Base-by-base conservation (phyloP, 2,797 vertebrate species). In the Urophycis tenuis region DNA sequence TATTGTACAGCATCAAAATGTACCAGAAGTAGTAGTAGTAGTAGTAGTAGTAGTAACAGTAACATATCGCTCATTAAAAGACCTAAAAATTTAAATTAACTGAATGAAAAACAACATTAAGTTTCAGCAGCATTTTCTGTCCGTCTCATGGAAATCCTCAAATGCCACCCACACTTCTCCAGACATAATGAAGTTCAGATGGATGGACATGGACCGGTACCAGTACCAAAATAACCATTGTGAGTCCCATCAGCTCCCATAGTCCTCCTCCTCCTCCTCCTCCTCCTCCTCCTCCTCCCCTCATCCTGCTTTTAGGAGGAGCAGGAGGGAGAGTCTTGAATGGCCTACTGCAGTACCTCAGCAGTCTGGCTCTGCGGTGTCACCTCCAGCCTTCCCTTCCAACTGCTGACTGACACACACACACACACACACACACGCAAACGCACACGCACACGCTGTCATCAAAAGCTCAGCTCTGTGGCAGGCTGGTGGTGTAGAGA, bases 401-500 rank as follows among this genome's bases (percentile, higher is more conserved):
- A n/a, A n/a, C n/a, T n/a, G n/a, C n/a, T n/a, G n/a, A n/a, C n/a
- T n/a, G n/a, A n/a, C n/a, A n/a, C n/a, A n/a, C n/a, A n/a, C n/a
- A n/a, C n/a, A n/a, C n/a, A n/a, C n/a, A n/a, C n/a, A n/a, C n/a
- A n/a, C n/a, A n/a, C n/a, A n/a, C n/a, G n/a, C n/a, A n/a, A n/a
- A n/a, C n/a, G n/a, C n/a, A n/a, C n/a, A n/a, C n/a, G n/a, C n/a
- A n/a, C n/a, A n/a, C n/a, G n/a, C n/a, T n/a, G n/a, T n/a, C n/a
- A n/a, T n/a, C n/a, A n/a, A n/a, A n/a, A n/a, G n/a, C 34, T 87
- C 77, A 90, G 82, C 79, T 87, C 71, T 91, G 91, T 4, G 85
- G 82, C 30, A 92, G 87, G 60, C 90, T 90, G 1, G 92, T 92
- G 77, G 89, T 91, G 88, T 92, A 92, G 60, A 93, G 91, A 78